Evolutionary conservation across 2,888 invertebrate genomes (phyloP), one percentile per base, ranked within the genome.

Genomic region (Microplitis manilae): DNA sequence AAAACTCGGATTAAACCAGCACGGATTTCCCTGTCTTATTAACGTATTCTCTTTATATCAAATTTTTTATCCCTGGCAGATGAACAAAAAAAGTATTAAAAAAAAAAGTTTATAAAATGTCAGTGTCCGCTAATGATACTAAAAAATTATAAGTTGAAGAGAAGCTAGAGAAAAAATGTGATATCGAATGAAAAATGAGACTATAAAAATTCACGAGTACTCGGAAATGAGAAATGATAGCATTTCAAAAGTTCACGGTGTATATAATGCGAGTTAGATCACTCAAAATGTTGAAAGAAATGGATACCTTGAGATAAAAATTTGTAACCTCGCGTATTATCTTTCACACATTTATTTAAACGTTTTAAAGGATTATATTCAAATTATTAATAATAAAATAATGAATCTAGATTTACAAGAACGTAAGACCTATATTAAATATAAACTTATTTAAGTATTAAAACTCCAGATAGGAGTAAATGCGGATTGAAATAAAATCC

Each of bases 111-210:
- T 9, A 61, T 61, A 65, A 13, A 38, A 8, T 13, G 50, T 50
- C 50, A 50, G 2, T 50, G 50, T 13, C 13, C 50, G 50, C 50
- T 50, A 50, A 50, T 50, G 50, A 50, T 50, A 50, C 50, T 20
- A 20, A 30, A 20, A 30, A 65, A 30, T 65, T 20, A 30, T 65
- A 9, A 6, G 9, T 6, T 65, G 68, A 9, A 39, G n/a, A 39
- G 39, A 39, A 39, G 38, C 17, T 17, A 15, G 5, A 38, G 30
- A n/a, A 50, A 59, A 60, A 13, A 59, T 30, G 70, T 60, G 59
- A 59, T 59, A 70, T 59, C 70, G 59, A 70, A 70, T 70, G 69
- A 69, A 59, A 69, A 69, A 69, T 50, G 30, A 75, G 73, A 75
- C 72, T 64, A 73, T 50, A 13, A 50, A 50, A 50, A 50, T 50